These are phyloP conservation scores for Camponotus fellah DNA, from an alignment of 2,888 invertebrate species.

Conservation along the genomic window DNA sequence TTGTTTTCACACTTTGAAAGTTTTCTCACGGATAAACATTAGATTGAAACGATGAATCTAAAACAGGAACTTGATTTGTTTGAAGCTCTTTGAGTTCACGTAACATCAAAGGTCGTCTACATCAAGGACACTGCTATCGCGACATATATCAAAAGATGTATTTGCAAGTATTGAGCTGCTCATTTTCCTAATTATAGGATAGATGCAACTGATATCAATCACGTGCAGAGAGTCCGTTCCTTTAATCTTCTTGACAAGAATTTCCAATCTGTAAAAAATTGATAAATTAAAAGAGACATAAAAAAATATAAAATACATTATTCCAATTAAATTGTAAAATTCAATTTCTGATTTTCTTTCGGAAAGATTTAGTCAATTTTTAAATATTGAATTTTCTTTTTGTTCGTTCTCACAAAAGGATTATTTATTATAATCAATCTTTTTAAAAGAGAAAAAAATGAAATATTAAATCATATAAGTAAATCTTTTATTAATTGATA, in stretches of 20 bases:
- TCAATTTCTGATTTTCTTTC: not conserved
- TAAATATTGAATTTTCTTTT: not conserved
- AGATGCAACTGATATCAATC: not conserved
- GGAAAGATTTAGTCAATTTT: not conserved
- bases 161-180: not conserved
- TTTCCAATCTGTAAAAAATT: constrained; percentile 8
- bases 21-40: constrained; percentile 3
- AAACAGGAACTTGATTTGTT: not conserved
- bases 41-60: constrained; percentile 3
- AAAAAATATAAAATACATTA: not conserved
- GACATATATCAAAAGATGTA: not conserved
- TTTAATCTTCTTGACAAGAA: not conserved
- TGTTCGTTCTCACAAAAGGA: not conserved
- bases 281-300: not conserved
- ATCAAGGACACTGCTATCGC: not conserved
- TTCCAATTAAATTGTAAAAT: not conserved
- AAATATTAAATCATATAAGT: not conserved
- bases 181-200: constrained; percentile 23
- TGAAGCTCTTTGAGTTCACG: not conserved
- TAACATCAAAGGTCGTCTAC: constrained; percentile 12
- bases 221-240: not conserved
- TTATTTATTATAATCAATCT: not conserved
- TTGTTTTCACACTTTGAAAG: not conserved
- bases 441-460: not conserved
- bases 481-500: not conserved